These are phyloP conservation scores for Crocallis elinguaria DNA, from an alignment of 2,888 invertebrate genomes.

Conservation along the genomic window DNA sequence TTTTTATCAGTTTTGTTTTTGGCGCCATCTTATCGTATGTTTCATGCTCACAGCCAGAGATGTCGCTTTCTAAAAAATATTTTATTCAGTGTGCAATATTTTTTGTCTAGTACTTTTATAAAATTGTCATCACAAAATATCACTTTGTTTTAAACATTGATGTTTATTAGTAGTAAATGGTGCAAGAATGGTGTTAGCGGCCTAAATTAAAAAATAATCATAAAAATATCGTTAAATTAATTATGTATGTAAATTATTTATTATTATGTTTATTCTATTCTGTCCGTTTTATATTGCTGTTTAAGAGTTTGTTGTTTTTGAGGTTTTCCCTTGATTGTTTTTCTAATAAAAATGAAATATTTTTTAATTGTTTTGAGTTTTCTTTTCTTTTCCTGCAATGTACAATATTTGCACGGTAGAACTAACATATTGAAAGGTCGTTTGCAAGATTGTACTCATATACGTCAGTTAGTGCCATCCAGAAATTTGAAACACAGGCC, in stretches of 20 bases:
- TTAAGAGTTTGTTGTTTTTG: constrained; percentile 60
- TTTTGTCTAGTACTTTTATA: constrained; percentile 2
- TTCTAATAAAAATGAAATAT: constrained; percentile 60
- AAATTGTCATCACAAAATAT: constrained; percentile 7
- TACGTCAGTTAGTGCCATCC: too few relatives aligned
- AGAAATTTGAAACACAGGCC: too few relatives aligned
- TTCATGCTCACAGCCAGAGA: not conserved
- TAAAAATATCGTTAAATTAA: constrained; percentile 2
- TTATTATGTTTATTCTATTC: constrained; percentile 52
- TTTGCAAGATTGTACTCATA: too few relatives aligned
- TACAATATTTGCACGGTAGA: too few relatives aligned
- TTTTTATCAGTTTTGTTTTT: too few relatives aligned
- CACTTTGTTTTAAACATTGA: constrained; percentile 4
- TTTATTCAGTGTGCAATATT: constrained; percentile 2
- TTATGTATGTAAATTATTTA: constrained; percentile 55
- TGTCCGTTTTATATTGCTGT: constrained; percentile 56
- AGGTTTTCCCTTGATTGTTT: constrained; percentile 62
- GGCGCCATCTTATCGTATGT: too few relatives aligned
- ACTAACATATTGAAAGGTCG: too few relatives aligned
- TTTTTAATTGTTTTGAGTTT: constrained; percentile 44
- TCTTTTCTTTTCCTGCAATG: constrained; percentile 1
- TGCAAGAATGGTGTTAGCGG: constrained; percentile 33
- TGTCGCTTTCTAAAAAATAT: not conserved
- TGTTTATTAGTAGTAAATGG: constrained; percentile 12
- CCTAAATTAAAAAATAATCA: constrained; percentile 42